Evolutionary conservation across 2,797 vertebrate species (phyloP).

Genomic region (Emys orbicularis): DNA sequence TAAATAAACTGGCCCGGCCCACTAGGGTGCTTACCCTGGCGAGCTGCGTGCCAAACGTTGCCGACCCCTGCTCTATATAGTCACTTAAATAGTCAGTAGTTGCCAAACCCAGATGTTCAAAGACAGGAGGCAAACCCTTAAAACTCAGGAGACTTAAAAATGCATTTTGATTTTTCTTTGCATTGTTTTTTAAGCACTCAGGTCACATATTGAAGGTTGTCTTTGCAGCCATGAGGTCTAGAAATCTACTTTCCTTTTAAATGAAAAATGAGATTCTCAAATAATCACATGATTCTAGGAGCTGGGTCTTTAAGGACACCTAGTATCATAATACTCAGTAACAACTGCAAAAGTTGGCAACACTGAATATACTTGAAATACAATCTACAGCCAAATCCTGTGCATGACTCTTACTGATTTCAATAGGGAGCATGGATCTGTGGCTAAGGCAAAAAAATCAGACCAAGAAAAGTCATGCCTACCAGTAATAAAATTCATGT

Average conservation of each 20-base stretch:
- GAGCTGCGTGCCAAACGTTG: too few species aligned
- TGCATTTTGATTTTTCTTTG: not conserved
- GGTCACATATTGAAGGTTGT: not conserved
- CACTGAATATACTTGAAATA: not conserved
- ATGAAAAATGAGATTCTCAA: not conserved
- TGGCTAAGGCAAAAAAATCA: not conserved
- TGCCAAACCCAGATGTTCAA: conserved; percentile 2
- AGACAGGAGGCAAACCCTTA: not conserved
- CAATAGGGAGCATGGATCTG: not conserved
- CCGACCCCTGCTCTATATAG: not conserved
- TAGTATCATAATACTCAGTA: not conserved
- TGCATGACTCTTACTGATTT: conserved; percentile 1
- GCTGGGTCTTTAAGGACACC: not conserved
- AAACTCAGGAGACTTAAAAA: not conserved
- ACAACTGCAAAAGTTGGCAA: not conserved
- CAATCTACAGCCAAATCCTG: not conserved
- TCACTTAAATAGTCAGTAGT: not conserved
- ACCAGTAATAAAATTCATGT: not conserved
- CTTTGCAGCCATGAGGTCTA: rapidly evolving
- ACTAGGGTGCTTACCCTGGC: too few species aligned
- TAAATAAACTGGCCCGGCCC: too few species aligned
- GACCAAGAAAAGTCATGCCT: rapidly evolving
- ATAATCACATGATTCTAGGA: conserved; percentile 14
- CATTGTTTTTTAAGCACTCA: not conserved
- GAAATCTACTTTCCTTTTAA: not conserved